A percentile compares a stretch with the other conserved stretches of the same genome.
These are phyloP conservation scores for Geotrypetes seraphini DNA, from an alignment of 2,797 vertebrate genomes.

Conservation along the genomic window DNA sequence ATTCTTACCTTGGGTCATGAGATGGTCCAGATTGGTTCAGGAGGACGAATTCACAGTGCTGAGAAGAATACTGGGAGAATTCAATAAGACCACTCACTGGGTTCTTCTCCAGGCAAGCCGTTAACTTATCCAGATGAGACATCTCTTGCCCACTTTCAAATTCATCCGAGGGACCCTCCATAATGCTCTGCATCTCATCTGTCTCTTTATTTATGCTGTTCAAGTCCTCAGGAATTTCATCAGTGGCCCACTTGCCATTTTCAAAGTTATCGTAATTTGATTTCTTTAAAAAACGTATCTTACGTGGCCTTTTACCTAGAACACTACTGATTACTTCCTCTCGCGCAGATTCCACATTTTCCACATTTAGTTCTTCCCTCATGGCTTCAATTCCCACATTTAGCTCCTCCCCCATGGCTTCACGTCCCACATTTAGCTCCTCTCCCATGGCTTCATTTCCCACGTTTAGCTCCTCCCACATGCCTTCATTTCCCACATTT, in stretches of 20 bases:
- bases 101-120: slow-evolving; percentile 82
- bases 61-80: slow-evolving; percentile 77
- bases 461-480: background rate
- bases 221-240: slow-evolving; percentile 80
- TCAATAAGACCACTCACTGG: slow-evolving; percentile 86
- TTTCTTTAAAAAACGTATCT: background rate
- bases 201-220: slow-evolving; percentile 55
- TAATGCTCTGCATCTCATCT: slow-evolving; percentile 34
- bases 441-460: no score
- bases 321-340: background rate
- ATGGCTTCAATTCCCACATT: background rate
- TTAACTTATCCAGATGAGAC: slow-evolving; percentile 58
- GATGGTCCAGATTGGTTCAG: slow-evolving; percentile 87
- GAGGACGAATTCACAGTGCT: slow-evolving; percentile 81
- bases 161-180: slow-evolving; percentile 58
- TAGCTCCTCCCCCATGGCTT: no score
- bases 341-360: background rate
- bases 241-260: slow-evolving; percentile 70
- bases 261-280: slow-evolving; percentile 26
- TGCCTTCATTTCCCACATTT: slow-evolving; percentile 19
- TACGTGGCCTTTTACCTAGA: slow-evolving; percentile 7
- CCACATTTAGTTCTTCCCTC: background rate
- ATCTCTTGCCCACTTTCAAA: slow-evolving; percentile 45
- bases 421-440: rapidly evolving
- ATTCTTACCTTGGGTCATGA: slow-evolving; percentile 81